phyloP scores from a whole-genome alignment of 1,140 invertebrate genomes.

The Galleria mellonella region DNA sequence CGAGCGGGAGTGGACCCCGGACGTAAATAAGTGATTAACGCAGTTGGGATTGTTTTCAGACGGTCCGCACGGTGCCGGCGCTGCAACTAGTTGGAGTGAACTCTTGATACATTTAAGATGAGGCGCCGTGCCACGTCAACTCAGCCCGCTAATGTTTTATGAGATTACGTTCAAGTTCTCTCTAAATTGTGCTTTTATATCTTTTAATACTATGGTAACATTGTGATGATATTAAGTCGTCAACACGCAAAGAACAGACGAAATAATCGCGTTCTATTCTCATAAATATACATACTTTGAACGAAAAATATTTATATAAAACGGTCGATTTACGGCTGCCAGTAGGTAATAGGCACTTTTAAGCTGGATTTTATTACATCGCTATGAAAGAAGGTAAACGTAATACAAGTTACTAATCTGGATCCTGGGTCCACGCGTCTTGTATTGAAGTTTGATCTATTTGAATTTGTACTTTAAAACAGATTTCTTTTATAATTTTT shows the following conservation, averaged over 20 bases:
- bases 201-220: conserved; percentile 9
- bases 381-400: conserved; percentile 64
- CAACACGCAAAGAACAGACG: conserved; percentile 1
- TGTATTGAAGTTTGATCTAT: conserved; percentile 18
- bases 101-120: conserved; percentile 67
- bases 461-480: neutral
- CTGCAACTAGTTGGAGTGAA: conserved; percentile 42
- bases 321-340: conserved; percentile 15
- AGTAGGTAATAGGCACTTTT: conserved; percentile 48
- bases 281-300: conserved; percentile 21
- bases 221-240: neutral
- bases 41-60: conserved; percentile 69
- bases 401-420: conserved; percentile 44
- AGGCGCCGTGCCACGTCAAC: conserved; percentile 25
- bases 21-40: conserved; percentile 72
- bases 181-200: conserved; percentile 9
- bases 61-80: conserved; percentile 17
- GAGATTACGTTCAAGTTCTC: conserved; percentile 25
- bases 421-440: conserved; percentile 22
- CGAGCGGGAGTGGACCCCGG: conserved; percentile 45
- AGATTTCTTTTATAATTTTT: no score
- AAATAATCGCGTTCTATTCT: conserved; percentile 13
- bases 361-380: conserved; percentile 73
- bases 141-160: conserved; percentile 39
- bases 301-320: conserved; percentile 26